Evolutionary conservation across 2,888 invertebrate genomes (phyloP).

Genomic region (Chrysolina americana): DNA sequence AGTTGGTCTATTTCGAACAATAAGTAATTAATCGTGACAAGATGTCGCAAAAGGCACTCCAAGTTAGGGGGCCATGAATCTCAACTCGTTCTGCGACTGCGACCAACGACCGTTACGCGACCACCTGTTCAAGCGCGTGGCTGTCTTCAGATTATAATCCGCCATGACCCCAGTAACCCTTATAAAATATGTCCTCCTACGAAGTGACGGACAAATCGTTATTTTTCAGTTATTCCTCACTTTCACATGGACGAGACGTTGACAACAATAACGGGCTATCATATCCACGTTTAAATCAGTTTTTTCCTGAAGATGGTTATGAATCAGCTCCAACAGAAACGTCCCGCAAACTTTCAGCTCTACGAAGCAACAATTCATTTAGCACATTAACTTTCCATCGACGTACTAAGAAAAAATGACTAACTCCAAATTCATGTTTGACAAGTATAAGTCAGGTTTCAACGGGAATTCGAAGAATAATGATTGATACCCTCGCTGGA

Average conservation of each 20-base stretch:
- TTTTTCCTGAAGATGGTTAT: background rate
- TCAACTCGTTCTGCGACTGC: slow-evolving; percentile 51
- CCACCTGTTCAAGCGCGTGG: slow-evolving; percentile 68
- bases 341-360: no score
- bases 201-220: slow-evolving; percentile 47
- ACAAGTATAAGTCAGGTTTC: no score
- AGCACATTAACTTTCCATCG: no score
- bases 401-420: no score
- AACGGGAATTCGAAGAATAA: no score
- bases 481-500: no score
- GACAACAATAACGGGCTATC: no score
- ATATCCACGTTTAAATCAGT: background rate
- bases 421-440: no score
- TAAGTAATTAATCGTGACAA: slow-evolving; percentile 68
- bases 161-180: slow-evolving; percentile 64
- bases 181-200: slow-evolving; percentile 65
- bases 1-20: slow-evolving; percentile 62
- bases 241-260: background rate
- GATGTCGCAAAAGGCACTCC: slow-evolving; percentile 62
- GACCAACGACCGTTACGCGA: slow-evolving; percentile 54
- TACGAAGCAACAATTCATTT: no score
- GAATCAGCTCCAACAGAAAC: no score
- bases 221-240: background rate
- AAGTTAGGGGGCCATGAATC: slow-evolving; percentile 53
- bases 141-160: slow-evolving; percentile 67